Conservation (phyloP, 2,888 invertebrate genomes). For the Metopia argyrocephala region DNA sequence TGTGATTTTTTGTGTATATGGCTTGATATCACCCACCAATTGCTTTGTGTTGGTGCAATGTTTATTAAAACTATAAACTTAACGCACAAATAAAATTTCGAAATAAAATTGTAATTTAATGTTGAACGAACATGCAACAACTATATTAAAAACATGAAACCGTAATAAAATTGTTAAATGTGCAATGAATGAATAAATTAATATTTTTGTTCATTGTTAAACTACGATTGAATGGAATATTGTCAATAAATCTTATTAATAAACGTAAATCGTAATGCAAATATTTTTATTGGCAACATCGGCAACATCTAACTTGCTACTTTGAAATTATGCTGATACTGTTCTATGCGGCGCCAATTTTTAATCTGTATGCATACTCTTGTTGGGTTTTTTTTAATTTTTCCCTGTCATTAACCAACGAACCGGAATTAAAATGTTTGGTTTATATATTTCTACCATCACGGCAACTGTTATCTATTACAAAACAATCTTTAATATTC, state of each 20-base stretch:
- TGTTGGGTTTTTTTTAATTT: too few species aligned
- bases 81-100: slow-evolving; percentile 38
- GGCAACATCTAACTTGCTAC: slow-evolving; percentile 12
- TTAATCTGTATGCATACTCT: neutral
- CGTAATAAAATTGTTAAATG: slow-evolving; percentile 25
- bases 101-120: too few species aligned
- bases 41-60: slow-evolving; percentile 25
- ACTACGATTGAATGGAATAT: slow-evolving; percentile 39
- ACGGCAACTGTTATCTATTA: slow-evolving; percentile 27
- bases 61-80: slow-evolving; percentile 25
- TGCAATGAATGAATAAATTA: too few species aligned
- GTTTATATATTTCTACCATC: slow-evolving; percentile 40
- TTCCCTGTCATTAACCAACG: slow-evolving; percentile 39
- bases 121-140: slow-evolving; percentile 25
- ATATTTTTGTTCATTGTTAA: slow-evolving; percentile 39
- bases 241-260: slow-evolving; percentile 27
- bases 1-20: neutral
- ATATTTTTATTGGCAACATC: slow-evolving; percentile 26
- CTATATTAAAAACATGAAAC: neutral
- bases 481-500: slow-evolving; percentile 74
- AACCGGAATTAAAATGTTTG: slow-evolving; percentile 54
- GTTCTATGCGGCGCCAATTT: neutral
- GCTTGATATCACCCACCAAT: too few species aligned
- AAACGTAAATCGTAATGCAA: slow-evolving; percentile 36
- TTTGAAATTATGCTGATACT: slow-evolving; percentile 8